Percentiles rank a stretch among this genome's conserved stretches.
Conservation (phyloP, 1,140 invertebrate species). For the Heliconius melpomene region DNA sequence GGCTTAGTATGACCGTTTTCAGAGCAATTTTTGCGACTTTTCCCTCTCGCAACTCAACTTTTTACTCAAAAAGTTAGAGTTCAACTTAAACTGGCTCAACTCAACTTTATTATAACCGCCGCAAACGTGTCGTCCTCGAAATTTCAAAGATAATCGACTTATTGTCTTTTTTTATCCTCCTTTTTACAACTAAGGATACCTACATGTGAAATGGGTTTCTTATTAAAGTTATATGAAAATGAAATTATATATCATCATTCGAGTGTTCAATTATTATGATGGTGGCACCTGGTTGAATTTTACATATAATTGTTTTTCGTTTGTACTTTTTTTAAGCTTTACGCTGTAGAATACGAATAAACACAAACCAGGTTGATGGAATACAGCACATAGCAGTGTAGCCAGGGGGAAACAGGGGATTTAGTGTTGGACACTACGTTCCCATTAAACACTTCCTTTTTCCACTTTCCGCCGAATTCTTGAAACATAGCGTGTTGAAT, state of each 20-base stretch:
- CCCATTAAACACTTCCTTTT: no score
- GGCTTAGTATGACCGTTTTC: background rate
- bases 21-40: background rate
- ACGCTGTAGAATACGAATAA: no score
- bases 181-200: conserved; percentile 37
- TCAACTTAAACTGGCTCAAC: background rate
- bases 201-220: conserved; percentile 2
- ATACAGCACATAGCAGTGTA: no score
- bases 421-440: background rate
- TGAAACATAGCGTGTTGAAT: no score
- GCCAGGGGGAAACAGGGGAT: background rate
- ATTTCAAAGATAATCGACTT: conserved; percentile 60
- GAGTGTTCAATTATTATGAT: background rate
- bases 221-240: conserved; percentile 5
- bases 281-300: no score
- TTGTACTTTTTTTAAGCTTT: no score
- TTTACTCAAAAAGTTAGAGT: background rate
- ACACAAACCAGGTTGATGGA: no score
- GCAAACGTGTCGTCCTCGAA: conserved; percentile 60
- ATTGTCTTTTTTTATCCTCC: conserved; percentile 49
- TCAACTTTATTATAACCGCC: conserved; percentile 56
- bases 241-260: conserved; percentile 1
- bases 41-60: background rate
- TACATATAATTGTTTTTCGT: no score
- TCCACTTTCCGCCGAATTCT: no score